Evolutionary conservation across 2,797 vertebrate species (phyloP), one percentile per base, ranked within the genome.

Genomic region (Triplophysa yarkandensis): DNA sequence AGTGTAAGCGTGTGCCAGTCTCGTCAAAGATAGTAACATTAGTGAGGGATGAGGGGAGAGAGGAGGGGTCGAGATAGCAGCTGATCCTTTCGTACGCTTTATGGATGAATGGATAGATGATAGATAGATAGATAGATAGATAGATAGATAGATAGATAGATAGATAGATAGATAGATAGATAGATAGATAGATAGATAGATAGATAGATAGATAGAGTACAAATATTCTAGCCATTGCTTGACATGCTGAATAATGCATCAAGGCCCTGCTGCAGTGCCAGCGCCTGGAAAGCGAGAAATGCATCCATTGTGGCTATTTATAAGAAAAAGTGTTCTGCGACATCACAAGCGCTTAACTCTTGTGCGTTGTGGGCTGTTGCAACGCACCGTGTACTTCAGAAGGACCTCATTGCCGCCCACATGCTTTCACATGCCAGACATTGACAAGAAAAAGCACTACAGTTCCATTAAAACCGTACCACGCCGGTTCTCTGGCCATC

Each of bases 1-100:
- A 81, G 82, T 85, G 83, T 81, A 76, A 84, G 83, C 80, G 77
- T 78, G 82, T 81, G 82, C 75, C 65, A 72, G 63, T 77, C 81
- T 86, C 65, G 89, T 90, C 90, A 91, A 91, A 92, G 91, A 92
- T 91, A 91, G 91, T 87, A 78, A 71, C 77, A 75, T 77, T 64
- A 69, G 77, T 71, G 68, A 70, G 68, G 68, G 60, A 77, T 70
- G 67, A 69, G 43, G 50, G 69, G 62, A 65, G 44, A 62, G 62
- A 62, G 67, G 46, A 63, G 28, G 58, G 41, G 36, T 46, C 3
- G 21, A 10, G 34, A 60, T 46, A 68, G 44, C 55, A 73, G 64
- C 43, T 61, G 73, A 75, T 68, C 60, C 23, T 39, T 75, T 48
- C 43, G 50, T 4, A 52, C 23, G 34, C 41, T 46, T 36, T 48